phyloP scores from a whole-genome alignment of 2,113 vertebrate genomes.

The Tautogolabrus adspersus region DNA sequence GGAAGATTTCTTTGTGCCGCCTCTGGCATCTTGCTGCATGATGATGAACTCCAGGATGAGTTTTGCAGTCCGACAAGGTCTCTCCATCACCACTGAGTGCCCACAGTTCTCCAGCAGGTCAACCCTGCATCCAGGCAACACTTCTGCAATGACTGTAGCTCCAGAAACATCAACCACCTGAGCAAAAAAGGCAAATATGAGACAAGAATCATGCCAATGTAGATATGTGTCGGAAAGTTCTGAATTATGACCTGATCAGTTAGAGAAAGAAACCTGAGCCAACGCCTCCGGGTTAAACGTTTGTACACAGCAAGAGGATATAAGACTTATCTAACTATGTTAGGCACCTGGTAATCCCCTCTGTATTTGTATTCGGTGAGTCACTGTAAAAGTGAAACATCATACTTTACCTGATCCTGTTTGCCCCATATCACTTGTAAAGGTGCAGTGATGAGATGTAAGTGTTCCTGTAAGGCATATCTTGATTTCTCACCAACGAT shows the following conservation, averaged over 20 bases:
- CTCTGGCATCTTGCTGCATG: constrained; percentile 81
- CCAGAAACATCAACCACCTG: constrained; percentile 95
- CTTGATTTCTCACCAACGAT: constrained; percentile 88
- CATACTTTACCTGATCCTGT: constrained; percentile 83
- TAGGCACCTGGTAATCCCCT: not conserved
- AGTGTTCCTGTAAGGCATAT: constrained; percentile 89
- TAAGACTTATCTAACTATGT: not conserved
- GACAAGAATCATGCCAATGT: not conserved
- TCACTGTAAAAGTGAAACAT: not conserved
- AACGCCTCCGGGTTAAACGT: not conserved
- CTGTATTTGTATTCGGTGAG: not conserved
- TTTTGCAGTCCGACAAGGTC: constrained; percentile 91
- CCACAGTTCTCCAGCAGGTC: constrained; percentile 96
- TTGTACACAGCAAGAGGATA: not conserved
- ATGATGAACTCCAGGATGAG: constrained; percentile 93
- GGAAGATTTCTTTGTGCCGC: constrained; percentile 84
- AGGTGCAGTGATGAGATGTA: constrained; percentile 89
- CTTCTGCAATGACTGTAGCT: constrained; percentile 83
- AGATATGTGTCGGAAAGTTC: not conserved
- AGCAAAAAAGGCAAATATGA: constrained; percentile 15
- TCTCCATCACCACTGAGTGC: constrained; percentile 94
- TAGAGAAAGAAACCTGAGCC: constrained; percentile 9
- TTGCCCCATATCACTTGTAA: constrained; percentile 96
- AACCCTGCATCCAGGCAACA: constrained; percentile 86
- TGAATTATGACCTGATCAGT: not conserved